Percentiles rank a stretch among this genome's conserved stretches.
Conservation (phyloP, 2,888 invertebrate species). For the Calameuta pallipes region DNA sequence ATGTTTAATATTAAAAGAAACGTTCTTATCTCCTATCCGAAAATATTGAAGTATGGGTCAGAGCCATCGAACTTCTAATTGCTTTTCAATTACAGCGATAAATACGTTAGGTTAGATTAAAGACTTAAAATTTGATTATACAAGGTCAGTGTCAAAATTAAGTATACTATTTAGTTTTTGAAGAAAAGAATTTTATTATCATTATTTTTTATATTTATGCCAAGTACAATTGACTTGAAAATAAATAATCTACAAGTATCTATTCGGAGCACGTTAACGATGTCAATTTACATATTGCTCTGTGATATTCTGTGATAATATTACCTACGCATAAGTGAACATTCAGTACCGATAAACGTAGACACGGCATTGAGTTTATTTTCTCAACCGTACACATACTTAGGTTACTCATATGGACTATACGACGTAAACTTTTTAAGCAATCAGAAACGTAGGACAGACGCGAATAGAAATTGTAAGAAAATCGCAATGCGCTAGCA, state of each 20-base stretch:
- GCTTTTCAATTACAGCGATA: not conserved
- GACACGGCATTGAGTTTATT: not conserved
- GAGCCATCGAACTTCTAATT: not conserved
- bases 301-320: not conserved
- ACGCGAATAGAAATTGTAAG: not conserved
- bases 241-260: not conserved
- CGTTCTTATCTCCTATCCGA: not conserved
- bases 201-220: not conserved
- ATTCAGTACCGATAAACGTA: not conserved
- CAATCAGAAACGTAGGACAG: not conserved
- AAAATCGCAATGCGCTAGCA: not conserved
- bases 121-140: not conserved
- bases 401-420: not conserved
- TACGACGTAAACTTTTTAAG: not conserved
- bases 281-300: not conserved
- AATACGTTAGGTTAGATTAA: not conserved
- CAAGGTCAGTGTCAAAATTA: not conserved
- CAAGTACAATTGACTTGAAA: not conserved
- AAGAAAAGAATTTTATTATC: not conserved
- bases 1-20: not conserved
- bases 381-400: not conserved
- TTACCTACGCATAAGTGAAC: not conserved
- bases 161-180: not conserved
- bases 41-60: not conserved
- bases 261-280: not conserved